Evolutionary conservation across 2,888 invertebrate genomes (phyloP).

Genomic region (Drosophila dives): DNA sequence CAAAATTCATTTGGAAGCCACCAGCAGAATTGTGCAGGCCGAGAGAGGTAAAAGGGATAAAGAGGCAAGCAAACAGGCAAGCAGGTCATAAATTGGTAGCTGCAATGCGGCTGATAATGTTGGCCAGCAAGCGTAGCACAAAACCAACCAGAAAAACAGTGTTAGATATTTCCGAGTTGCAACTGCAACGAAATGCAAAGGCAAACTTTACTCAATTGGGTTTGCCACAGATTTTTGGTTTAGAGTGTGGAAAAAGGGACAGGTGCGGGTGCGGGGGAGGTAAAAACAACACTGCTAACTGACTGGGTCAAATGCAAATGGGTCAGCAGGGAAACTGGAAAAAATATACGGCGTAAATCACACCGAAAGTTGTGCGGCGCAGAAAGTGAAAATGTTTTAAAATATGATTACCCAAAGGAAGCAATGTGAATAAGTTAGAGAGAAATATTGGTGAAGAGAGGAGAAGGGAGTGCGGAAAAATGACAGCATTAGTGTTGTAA

Average conservation of each 20-base stretch:
- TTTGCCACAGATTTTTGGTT: constrained; percentile 60
- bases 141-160: constrained; percentile 18
- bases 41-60: neutral
- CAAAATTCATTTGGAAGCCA: constrained; percentile 76
- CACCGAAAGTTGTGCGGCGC: constrained; percentile 52
- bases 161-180: constrained; percentile 18
- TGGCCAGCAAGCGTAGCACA: constrained; percentile 20
- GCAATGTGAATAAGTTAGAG: neutral
- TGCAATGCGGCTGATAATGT: constrained; percentile 78
- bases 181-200: constrained; percentile 16
- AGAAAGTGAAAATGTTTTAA: constrained; percentile 71
- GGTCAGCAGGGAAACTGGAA: constrained; percentile 49
- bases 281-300: neutral
- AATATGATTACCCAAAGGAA: constrained; percentile 43
- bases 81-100: constrained; percentile 74
- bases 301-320: constrained; percentile 69
- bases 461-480: neutral
- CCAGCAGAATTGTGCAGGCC: constrained; percentile 21
- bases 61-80: neutral
- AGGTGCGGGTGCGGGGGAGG: neutral
- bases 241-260: neutral
- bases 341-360: constrained; percentile 62
- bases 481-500: constrained; percentile 25
- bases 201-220: constrained; percentile 63
- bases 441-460: neutral